Evolutionary conservation across 2,797 vertebrate genomes (phyloP).

Genomic region (Hipposideros larvatus): DNA sequence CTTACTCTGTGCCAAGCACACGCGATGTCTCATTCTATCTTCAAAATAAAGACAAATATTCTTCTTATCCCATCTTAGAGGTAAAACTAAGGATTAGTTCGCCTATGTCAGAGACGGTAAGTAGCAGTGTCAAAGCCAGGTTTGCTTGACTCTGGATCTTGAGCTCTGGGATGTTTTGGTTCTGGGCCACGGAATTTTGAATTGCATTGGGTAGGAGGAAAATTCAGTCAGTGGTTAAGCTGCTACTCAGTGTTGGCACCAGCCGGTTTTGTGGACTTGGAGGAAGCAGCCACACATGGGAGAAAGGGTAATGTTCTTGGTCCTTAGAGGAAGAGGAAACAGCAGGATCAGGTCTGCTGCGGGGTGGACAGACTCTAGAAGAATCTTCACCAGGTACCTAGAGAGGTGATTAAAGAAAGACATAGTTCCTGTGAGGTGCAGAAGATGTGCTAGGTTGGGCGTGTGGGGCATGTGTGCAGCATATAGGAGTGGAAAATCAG

Average conservation of each 20-base stretch:
- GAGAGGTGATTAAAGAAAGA: neutral
- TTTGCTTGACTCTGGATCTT: neutral
- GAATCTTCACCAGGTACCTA: neutral
- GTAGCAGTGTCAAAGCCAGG: neutral
- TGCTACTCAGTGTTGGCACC: neutral
- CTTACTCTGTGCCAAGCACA: neutral
- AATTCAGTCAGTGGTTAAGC: neutral
- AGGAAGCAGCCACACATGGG: neutral
- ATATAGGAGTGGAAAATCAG: neutral
- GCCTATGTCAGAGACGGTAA: neutral
- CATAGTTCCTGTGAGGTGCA: neutral
- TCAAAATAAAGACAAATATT: neutral
- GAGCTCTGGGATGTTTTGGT: neutral
- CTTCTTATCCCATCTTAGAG: neutral
- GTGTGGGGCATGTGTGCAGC: neutral
- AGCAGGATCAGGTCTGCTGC: neutral
- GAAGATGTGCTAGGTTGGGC: neutral
- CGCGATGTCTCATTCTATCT: neutral
- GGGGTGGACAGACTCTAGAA: neutral
- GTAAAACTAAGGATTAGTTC: neutral
- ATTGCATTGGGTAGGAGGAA: slow-evolving; percentile 19
- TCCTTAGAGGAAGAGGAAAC: neutral
- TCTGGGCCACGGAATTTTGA: slow-evolving; percentile 9
- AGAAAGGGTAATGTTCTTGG: neutral
- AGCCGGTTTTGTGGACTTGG: neutral